Evolutionary conservation across 53 echinoderm and acorn worm genomes (phyloP), one percentile per base, ranked within the genome.

Genomic region (Paracentrotus lividus): DNA sequence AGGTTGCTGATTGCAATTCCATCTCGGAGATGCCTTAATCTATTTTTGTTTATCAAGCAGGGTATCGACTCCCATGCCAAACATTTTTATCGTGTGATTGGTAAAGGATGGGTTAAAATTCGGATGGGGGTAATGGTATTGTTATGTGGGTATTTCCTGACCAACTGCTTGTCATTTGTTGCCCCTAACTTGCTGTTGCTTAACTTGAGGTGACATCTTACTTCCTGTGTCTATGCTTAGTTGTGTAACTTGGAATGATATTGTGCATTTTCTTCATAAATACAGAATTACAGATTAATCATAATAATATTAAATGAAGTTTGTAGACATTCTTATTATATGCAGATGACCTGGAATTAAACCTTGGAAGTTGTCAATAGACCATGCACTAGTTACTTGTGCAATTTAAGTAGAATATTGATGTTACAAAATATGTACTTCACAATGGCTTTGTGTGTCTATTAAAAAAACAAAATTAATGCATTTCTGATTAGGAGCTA

Each of bases 1-100:
- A 18, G 81, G 45, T 49, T 40, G 40, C 72, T 81, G 81, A 81
- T 81, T 81, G 81, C 81, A 45, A 81, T 81, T 81, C 81, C 81
- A 81, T 47, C 4, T 45, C 26, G 24, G 47, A 81, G 81, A 81
- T 81, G 45, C 81, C 81, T 81, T 26, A 44, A 81, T 81, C 81
- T 81, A 81, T 81, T 81, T 81, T 81, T 81, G 49, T 81, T 81
- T 45, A 81, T 47, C 45, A n/a, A 15, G 26, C 81, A 81, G 81
- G 81, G 81, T 47, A 81, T 81, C 81, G 81, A 81, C 81, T 81
- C 81, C 81, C 81, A 26, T 27, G 27, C 26, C 47, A 47, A 81
- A n/a, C 26, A 81, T 81, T 81, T 47, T 4, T 81, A 45, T 10
- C 12, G 27, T 81, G 81, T 81, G 49, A 81, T 12, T 10, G 81